These are phyloP conservation scores for Diabrotica balteata DNA, from an alignment of 2,888 invertebrate genomes.

Conservation along the genomic window DNA sequence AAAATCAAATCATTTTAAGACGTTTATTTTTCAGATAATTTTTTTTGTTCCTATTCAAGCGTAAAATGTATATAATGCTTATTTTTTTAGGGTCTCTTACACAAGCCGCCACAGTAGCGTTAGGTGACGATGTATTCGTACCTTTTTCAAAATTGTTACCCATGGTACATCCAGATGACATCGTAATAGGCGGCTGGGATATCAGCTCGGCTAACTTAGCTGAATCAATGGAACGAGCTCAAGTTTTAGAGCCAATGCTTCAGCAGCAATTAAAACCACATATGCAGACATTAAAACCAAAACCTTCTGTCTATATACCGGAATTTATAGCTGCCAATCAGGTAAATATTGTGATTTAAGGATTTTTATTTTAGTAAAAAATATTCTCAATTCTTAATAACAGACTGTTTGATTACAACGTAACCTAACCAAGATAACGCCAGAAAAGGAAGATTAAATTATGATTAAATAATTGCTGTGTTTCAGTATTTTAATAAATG, in stretches of 20 bases:
- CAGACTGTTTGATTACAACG: no score
- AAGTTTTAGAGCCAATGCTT: slow-evolving; percentile 82
- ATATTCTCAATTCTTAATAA: no score
- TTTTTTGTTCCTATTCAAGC: slow-evolving; percentile 23
- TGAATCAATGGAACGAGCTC: slow-evolving; percentile 86
- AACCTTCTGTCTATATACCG: slow-evolving; percentile 85
- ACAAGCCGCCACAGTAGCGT: slow-evolving; percentile 85
- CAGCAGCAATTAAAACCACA: slow-evolving; percentile 79
- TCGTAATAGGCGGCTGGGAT: slow-evolving; percentile 91
- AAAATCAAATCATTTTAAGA: not conserved
- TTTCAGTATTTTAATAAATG: no score
- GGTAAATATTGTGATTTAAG: slow-evolving; percentile 56
- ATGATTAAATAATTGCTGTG: no score
- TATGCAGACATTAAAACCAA: slow-evolving; percentile 75
- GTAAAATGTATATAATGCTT: not conserved
- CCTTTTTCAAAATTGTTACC: slow-evolving; percentile 76
- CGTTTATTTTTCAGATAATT: not conserved
- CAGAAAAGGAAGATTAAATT: no score
- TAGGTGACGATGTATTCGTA: slow-evolving; percentile 79
- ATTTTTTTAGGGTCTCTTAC: slow-evolving; percentile 78
- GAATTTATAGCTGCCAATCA: slow-evolving; percentile 98
- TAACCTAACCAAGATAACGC: no score
- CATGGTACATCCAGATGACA: slow-evolving; percentile 87
- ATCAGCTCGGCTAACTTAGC: slow-evolving; percentile 84
- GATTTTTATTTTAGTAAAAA: no score